Evolutionary conservation across 2,797 vertebrate species (phyloP).

Genomic region (Neosalanx taihuensis): DNA sequence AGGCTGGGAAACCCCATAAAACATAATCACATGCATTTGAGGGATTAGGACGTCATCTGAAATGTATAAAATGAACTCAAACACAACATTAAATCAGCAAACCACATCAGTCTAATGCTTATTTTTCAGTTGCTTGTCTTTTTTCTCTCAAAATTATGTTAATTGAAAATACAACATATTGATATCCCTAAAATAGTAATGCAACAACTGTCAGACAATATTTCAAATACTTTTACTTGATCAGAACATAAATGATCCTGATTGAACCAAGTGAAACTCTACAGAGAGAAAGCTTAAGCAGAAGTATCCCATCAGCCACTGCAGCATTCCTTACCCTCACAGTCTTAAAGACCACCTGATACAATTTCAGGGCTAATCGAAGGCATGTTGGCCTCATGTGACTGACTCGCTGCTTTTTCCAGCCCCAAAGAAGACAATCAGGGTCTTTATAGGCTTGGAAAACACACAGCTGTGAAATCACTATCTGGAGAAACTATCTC

Average conservation of each 20-base stretch:
- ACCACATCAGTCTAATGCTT: too few relatives aligned
- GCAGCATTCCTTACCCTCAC: constrained; percentile 11
- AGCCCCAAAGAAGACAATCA: constrained; percentile 21
- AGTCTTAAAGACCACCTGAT: constrained; percentile 24
- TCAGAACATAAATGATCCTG: neutral
- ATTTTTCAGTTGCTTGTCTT: neutral
- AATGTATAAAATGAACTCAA: neutral
- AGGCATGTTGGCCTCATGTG: constrained; percentile 39
- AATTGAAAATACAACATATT: neutral
- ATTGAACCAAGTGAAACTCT: neutral
- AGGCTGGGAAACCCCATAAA: neutral
- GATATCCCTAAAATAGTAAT: too few relatives aligned
- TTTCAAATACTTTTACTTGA: too few relatives aligned
- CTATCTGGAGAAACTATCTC: neutral
- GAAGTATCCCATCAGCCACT: neutral
- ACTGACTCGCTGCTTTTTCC: constrained; percentile 23
- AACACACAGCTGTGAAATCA: constrained; percentile 14
- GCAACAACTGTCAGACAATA: too few relatives aligned
- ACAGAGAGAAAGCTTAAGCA: neutral
- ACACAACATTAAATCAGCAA: neutral
- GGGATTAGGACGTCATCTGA: neutral
- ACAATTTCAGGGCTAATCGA: constrained; percentile 30
- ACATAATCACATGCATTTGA: neutral
- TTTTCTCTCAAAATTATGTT: neutral
- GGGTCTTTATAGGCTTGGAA: constrained; percentile 13